Evolutionary conservation across 2,113 vertebrate species (phyloP), one percentile per base, ranked within the genome.

Genomic region (Irena cyanogastra): DNA sequence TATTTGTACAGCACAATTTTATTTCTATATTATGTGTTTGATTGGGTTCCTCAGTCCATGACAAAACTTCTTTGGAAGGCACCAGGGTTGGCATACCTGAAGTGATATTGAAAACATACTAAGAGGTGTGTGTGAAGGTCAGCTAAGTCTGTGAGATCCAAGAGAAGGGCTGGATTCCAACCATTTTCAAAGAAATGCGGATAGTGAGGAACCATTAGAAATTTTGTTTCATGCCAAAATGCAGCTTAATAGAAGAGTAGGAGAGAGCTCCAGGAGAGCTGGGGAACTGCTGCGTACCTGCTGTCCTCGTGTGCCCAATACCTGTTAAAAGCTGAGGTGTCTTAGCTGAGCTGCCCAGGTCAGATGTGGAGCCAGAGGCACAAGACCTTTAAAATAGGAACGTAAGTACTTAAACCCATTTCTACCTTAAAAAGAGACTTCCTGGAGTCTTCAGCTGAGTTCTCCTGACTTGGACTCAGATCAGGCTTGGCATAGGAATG

Each of bases 391-490:
- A 57, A 92, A 76, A 76, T 0, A 50, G 45, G n/a, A 88, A 26
- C 15, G 41, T 24, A 59, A 68, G 21, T 31, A 68, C 30, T 60
- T 64, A 64, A 84, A 85, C 3, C 21, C 26, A 9, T 86, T 90
- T 77, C 45, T 79, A 30, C 63, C 66, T 92, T 88, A 50, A 74
- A 66, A 95, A 81, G 37, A 12, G 68, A 37, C 50, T 90, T 92
- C 45, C 21, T 41, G 30, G 47, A 76, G 28, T 18, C 61, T 90
- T 93, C 61, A 76, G 18, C 41, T 79, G 71, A 10, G 47, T 74
- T 92, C 63, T 92, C 7, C 53, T 92, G 53, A 9, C 41, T 94
- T 93, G 88, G 78, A 83, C 50, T 79, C 30, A 4, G 53, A 45
- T 92, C 63, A 80, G 68, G 42, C 68, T 92, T 93, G 79, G 88